Base-by-base conservation (phyloP, 1,140 invertebrate genomes). In the Drosophila bocki region DNA sequence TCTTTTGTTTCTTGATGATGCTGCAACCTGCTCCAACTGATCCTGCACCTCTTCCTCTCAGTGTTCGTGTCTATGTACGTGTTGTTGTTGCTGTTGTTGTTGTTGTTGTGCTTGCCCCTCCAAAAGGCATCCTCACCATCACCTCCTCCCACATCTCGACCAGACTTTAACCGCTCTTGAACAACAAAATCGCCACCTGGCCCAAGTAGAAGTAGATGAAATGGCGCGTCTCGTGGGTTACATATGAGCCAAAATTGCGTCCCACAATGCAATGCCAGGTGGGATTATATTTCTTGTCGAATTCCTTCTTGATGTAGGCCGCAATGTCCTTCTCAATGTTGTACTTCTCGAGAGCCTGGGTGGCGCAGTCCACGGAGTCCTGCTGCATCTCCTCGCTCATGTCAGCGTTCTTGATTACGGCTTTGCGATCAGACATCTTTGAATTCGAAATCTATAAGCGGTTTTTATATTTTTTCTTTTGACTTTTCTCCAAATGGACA, bases 381-480 rank as follows among this genome's bases (percentile, higher is more conserved):
- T 99, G 99, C 95, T 99, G 99, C 99, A 99, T 99, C 94, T 99
- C 99, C 94, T 99, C 99, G 70, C 98, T 97, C 99, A 99, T 99
- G 94, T 99, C 99, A 80, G 98, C 99, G 96, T 99, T 99, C 95
- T 99, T 99, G 92, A 99, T 99, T 42, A 99, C 99, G 93, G 99
- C 99, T 94, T 99, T 99, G 93, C 98, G 96, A 94, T 99, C 99
- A 93, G 97, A 96, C 98, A 99, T 99, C 92, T 96, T 97, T 41
- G 17, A 7, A 3, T 29, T 53, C 67, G 26, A 47, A 74, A 45
- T 64, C 32, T 19, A 11, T 54, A 57, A 64, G 41, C 35, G 17
- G 13, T 26, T 62, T 19, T 70, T 61, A 45, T 44, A 56, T 22
- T 9, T 12, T 59, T 68, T 51, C 41, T 33, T 51, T 50, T 32